phyloP scores from a whole-genome alignment of 2,113 vertebrate species.

The Oryctolagus cuniculus region mOryCun1.1 NC_091433.1:108447001-108447500 shows the following conservation, averaged over 20 bases:
- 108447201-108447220: conserved; percentile 82
- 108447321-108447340: conserved; percentile 86
- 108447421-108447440: conserved; percentile 68
- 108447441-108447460: conserved; percentile 65
- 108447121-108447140: conserved; percentile 84
- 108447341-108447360: conserved; percentile 74
- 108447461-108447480: conserved; percentile 77
- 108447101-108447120: conserved; percentile 89
- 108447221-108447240: conserved; percentile 68
- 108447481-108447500: conserved; percentile 63
- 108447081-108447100: conserved; percentile 83
- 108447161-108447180: conserved; percentile 88
- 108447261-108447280: conserved; percentile 80
- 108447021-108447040: conserved; percentile 52
- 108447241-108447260: conserved; percentile 81
- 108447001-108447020: conserved; percentile 38
- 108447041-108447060: conserved; percentile 85
- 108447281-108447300: conserved; percentile 83
- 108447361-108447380: conserved; percentile 81
- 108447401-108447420: conserved; percentile 76
- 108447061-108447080: conserved; percentile 87
- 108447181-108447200: conserved; percentile 89
- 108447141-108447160: conserved; percentile 84
- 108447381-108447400: conserved; percentile 79
- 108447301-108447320: conserved; percentile 87